Conservation (phyloP, 2,888 invertebrate genomes). For the Campaea margaritaria region DNA sequence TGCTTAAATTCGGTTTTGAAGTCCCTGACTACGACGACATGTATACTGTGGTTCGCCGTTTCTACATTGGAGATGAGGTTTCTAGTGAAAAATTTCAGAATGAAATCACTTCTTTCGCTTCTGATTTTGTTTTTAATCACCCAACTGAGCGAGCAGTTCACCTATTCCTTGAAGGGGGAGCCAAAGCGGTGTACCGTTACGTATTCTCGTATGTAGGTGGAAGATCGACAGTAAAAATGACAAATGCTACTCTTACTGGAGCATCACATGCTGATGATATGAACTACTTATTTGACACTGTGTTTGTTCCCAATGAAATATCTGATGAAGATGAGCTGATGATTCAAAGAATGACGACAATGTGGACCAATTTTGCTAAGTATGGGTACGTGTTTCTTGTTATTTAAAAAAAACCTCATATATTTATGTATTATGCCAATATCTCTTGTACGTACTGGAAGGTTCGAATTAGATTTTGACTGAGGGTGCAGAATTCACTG, state of each 20-base stretch:
- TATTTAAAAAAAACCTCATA: too few species aligned
- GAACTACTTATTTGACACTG: conserved; percentile 59
- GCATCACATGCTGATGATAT: conserved; percentile 64
- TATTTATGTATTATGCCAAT: background rate
- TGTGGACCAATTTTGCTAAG: conserved; percentile 75
- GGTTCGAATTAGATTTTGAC: too few species aligned
- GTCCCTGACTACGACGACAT: conserved; percentile 34
- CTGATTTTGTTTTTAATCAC: conserved; percentile 39
- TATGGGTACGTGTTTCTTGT: conserved; percentile 54
- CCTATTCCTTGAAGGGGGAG: conserved; percentile 29
- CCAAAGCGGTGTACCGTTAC: conserved; percentile 35
- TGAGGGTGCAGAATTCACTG: too few species aligned
- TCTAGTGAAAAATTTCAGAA: conserved; percentile 5
- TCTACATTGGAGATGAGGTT: conserved; percentile 38
- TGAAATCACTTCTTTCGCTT: conserved; percentile 31
- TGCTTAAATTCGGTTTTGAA: conserved; percentile 36
- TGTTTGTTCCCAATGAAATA: conserved; percentile 26
- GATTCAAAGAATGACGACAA: conserved; percentile 61
- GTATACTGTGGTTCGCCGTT: conserved; percentile 26
- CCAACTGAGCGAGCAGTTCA: conserved; percentile 34
- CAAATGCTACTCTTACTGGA: conserved; percentile 28
- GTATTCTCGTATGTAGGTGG: conserved; percentile 34
- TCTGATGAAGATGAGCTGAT: conserved; percentile 53
- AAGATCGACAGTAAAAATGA: background rate
- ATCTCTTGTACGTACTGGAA: background rate